Evolutionary conservation across 2,797 vertebrate genomes (phyloP), one percentile per base, ranked within the genome.

Genomic region (Thamnophis elegans): DNA sequence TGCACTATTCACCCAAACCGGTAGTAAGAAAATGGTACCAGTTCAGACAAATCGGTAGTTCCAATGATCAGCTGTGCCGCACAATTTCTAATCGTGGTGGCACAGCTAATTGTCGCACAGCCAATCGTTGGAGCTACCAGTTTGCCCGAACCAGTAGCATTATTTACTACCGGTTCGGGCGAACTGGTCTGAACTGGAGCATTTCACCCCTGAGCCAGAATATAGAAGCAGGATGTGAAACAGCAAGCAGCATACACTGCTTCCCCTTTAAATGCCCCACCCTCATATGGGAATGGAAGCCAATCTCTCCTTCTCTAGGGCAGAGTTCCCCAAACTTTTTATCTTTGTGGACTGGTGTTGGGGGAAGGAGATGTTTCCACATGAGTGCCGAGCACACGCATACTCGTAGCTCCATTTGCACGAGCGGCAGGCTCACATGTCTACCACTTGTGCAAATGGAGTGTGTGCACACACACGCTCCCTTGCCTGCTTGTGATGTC

Each of bases 341-440:
- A 6, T 6, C 32, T 36, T 73, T 36, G n/a, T 14, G 5, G 28
- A 26, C 59, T 60, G 25, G 10, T 1, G 12, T 1, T 13, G 26
- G n/a, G n/a, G 14, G 2, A 1, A 73, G 14, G 65, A 6, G n/a
- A 73, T 32, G 14, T 6, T 8, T 18, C 14, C 14, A 8, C 1
- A 16, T 2, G 0, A 18, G 65, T 36, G n/a, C 13, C 0, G 2
- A 18, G n/a, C 6, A 36, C n/a, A 73, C 7, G 14, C 14, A n/a
- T 36, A 1, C 28, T 32, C 65, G 0, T 32, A 68, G 65, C 65
- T 32, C 65, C 65, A 68, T 32, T 68, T 68, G 62, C 62, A 65
- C 3, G 13, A 65, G 4, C 28, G 0, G 62, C 1, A n/a, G 28
- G 28, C 28, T n/a, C 0, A 2, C 28, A 2, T 5, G 5, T 6